Conservation (phyloP, 2,113 vertebrate species). For the Naja naja region DNA sequence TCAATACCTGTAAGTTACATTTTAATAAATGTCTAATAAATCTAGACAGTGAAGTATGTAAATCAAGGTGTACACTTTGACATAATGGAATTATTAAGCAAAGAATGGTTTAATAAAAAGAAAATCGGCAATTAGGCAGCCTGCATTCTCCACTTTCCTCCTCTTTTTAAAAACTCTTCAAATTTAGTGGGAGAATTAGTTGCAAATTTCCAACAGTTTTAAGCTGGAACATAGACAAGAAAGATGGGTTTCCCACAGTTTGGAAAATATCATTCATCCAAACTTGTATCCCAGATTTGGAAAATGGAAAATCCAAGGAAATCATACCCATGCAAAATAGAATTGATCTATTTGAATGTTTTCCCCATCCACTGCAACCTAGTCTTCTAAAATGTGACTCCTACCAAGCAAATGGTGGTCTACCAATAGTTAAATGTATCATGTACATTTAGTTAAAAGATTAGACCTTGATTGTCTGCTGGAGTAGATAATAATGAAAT, state of each 20-base stretch:
- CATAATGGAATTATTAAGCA: not conserved
- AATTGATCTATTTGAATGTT: not conserved
- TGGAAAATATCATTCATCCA: not conserved
- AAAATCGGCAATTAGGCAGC: not conserved
- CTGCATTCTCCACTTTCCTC: not conserved
- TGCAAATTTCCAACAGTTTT: not conserved
- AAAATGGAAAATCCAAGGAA: not conserved
- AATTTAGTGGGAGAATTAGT: not conserved
- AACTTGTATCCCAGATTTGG: not conserved
- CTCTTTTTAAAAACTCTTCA: not conserved
- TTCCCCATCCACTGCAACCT: not conserved
- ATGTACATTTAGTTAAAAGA: not conserved
- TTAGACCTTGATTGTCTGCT: not conserved
- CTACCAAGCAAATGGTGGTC: not conserved
- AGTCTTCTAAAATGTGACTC: not conserved
- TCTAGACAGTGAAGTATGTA: not conserved
- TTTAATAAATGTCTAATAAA: not conserved
- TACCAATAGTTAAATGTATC: not conserved
- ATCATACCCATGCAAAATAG: not conserved
- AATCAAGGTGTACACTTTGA: not conserved
- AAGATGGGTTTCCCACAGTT: not conserved
- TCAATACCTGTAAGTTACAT: not conserved
- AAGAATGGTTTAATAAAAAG: not conserved
- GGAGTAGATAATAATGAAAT: not conserved
- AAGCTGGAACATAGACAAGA: not conserved